phyloP scores from a whole-genome alignment of 2,888 invertebrate genomes.

The Taphrorychus bicolor region DNA sequence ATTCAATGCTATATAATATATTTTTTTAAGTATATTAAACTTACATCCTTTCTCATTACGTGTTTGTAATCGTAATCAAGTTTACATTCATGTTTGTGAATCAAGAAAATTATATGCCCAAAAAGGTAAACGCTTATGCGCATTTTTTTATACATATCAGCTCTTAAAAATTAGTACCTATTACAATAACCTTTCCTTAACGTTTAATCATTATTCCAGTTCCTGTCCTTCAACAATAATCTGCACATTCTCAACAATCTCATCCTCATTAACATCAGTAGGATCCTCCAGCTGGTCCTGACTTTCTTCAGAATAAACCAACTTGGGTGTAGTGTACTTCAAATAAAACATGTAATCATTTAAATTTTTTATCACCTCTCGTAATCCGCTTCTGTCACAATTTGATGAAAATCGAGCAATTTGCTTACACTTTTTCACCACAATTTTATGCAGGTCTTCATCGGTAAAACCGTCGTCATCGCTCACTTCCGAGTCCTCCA shows the following conservation, averaged over 20 bases:
- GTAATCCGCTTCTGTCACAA: not conserved
- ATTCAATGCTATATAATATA: too few relatives aligned
- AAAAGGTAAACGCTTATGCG: too few relatives aligned
- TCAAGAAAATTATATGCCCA: too few relatives aligned
- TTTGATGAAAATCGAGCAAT: conserved; percentile 24
- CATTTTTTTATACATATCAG: too few relatives aligned
- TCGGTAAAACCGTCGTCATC: not conserved
- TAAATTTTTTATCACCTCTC: conserved; percentile 30
- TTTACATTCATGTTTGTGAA: too few relatives aligned
- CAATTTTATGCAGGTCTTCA: conserved; percentile 18
- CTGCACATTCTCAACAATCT: conserved; percentile 22
- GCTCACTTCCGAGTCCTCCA: not conserved
- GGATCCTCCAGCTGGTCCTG: not conserved
- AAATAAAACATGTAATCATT: conserved; percentile 37
- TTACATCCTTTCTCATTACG: too few relatives aligned
- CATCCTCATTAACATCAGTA: conserved; percentile 5
- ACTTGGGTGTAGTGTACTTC: conserved; percentile 25
- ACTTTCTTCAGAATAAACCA: conserved; percentile 4
- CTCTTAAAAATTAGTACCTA: too few relatives aligned
- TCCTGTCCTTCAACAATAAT: conserved; percentile 29
- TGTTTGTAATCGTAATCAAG: too few relatives aligned
- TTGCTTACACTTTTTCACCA: conserved; percentile 30
- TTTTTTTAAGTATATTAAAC: too few relatives aligned
- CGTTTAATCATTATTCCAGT: not conserved
- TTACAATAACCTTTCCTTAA: too few relatives aligned